These are phyloP conservation scores for Nomia melanderi DNA, from an alignment of 1,140 invertebrate genomes.

Conservation along the genomic window DNA sequence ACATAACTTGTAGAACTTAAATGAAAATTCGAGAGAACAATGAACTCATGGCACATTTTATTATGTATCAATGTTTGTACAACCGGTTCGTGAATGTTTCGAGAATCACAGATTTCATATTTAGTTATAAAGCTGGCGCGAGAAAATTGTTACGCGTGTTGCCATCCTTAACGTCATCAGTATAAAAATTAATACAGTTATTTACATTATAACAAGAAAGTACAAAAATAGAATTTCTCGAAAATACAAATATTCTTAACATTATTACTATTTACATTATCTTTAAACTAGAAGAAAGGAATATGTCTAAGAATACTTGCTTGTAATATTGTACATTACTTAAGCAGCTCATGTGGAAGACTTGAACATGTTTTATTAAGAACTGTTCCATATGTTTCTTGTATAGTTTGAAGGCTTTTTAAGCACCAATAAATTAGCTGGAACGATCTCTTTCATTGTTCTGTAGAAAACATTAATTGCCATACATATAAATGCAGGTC, in stretches of 20 bases:
- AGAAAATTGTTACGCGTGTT: neutral
- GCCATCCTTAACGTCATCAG: conserved; percentile 14
- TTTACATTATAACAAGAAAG: conserved; percentile 26
- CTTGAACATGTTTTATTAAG: neutral
- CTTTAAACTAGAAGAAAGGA: conserved; percentile 9
- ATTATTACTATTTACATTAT: conserved; percentile 16
- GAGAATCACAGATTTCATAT: conserved; percentile 12
- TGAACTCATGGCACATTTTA: conserved; percentile 18
- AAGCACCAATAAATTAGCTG: conserved; percentile 15
- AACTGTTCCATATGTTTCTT: conserved; percentile 3
- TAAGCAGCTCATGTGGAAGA: conserved; percentile 11
- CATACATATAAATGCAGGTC: conserved; percentile 72
- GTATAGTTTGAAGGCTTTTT: neutral
- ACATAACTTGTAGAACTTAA: conserved; percentile 4
- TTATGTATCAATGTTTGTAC: neutral
- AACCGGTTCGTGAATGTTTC: neutral
- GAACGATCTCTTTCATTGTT: conserved; percentile 27
- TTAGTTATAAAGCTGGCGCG: neutral
- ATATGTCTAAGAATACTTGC: neutral
- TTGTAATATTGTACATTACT: neutral
- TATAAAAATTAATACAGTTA: conserved; percentile 16
- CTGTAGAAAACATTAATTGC: conserved; percentile 64
- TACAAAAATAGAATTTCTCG: conserved; percentile 38
- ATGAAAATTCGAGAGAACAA: neutral
- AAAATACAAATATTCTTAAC: conserved; percentile 18